These are phyloP conservation scores for Neogobius melanostomus DNA, from an alignment of 2,113 vertebrate species.

Conservation along the genomic window DNA sequence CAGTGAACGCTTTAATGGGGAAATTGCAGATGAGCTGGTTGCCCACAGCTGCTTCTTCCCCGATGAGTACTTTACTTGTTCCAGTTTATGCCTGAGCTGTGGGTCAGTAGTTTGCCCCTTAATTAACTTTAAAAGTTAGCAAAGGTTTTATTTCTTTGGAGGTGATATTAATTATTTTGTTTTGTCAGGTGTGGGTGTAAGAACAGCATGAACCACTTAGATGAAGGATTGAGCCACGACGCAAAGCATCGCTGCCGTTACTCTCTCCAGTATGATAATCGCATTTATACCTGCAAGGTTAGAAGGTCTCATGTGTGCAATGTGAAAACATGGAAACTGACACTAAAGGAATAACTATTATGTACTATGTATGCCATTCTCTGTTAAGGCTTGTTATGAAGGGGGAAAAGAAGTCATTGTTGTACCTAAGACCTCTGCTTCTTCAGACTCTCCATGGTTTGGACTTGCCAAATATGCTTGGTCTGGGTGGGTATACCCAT, in stretches of 20 bases:
- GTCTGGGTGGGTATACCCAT: conserved; percentile 89
- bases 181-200: conserved; percentile 87
- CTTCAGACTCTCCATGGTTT: conserved; percentile 97
- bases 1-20: conserved; percentile 95
- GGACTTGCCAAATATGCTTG: conserved; percentile 98
- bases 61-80: conserved; percentile 98
- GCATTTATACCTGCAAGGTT: conserved; percentile 97
- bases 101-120: conserved; percentile 80
- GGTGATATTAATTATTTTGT: not conserved
- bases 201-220: conserved; percentile 97
- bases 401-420: conserved; percentile 94
- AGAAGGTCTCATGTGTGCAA: conserved; percentile 32
- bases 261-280: conserved; percentile 93
- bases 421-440: conserved; percentile 97
- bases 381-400: conserved; percentile 90
- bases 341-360: not conserved
- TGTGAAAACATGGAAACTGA: not conserved
- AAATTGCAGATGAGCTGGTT: conserved; percentile 91
- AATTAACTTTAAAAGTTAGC: not conserved
- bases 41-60: conserved; percentile 96
- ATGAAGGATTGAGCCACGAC: conserved; percentile 88
- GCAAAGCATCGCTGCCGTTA: conserved; percentile 93
- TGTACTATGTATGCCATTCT: not conserved
- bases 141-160: not conserved
- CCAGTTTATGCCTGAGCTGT: conserved; percentile 92